Percentiles rank a stretch among this genome's conserved stretches.
phyloP scores from a whole-genome alignment of 1,140 invertebrate species.

The Macrotrachela quadricornifera region DNA sequence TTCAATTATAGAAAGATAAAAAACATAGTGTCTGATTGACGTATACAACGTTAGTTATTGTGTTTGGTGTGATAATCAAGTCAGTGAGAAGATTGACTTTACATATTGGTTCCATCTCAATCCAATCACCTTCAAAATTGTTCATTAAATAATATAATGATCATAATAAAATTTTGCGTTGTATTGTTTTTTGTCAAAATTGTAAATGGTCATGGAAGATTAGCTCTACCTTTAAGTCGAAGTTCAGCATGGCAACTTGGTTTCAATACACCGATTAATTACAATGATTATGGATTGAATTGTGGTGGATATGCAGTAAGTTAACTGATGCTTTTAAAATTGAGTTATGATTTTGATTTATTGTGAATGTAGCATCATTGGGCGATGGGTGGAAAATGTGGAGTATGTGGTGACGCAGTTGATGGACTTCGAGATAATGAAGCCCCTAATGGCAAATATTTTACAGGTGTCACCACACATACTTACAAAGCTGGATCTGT shows the following conservation, averaged over 20 bases:
- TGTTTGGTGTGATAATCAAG: too few species aligned
- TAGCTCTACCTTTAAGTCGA: conserved; percentile 67
- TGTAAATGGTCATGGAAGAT: conserved; percentile 52
- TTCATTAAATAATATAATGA: too few species aligned
- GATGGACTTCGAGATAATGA: too few species aligned
- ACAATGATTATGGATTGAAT: conserved; percentile 66
- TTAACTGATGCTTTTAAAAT: background rate
- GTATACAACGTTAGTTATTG: too few species aligned
- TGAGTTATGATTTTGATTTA: background rate
- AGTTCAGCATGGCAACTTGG: conserved; percentile 83
- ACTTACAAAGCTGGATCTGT: conserved; percentile 17
- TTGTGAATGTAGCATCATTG: conserved; percentile 19
- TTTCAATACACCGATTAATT: conserved; percentile 71
- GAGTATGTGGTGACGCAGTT: conserved; percentile 27
- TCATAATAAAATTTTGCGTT: too few species aligned
- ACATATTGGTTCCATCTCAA: too few species aligned
- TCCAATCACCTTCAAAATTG: too few species aligned
- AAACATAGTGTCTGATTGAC: too few species aligned
- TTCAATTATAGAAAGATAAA: too few species aligned
- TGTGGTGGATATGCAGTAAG: conserved; percentile 49
- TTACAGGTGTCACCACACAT: conserved; percentile 20
- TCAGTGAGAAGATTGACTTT: too few species aligned
- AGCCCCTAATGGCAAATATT: conserved; percentile 26
- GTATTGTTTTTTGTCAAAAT: too few species aligned
- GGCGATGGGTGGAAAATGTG: conserved; percentile 28